Conservation (phyloP, 2,888 invertebrate species). For the Agrotis ipsilon region DNA sequence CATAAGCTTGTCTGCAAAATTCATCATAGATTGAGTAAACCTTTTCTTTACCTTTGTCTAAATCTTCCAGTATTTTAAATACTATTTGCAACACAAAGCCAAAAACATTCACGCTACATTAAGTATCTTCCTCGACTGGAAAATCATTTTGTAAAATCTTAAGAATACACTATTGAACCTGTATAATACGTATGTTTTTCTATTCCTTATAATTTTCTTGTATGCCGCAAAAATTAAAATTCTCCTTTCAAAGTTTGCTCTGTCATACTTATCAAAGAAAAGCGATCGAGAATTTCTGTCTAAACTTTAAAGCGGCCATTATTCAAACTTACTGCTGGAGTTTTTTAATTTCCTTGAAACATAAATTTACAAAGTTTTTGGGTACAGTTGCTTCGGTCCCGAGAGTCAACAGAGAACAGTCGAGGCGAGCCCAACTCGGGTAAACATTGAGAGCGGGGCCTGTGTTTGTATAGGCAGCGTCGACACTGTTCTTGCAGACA, state of each 20-base stretch:
- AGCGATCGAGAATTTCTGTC: constrained; percentile 7
- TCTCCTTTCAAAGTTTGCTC: constrained; percentile 9
- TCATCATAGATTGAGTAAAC: not conserved
- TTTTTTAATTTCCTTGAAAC: constrained; percentile 48
- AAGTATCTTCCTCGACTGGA: not conserved
- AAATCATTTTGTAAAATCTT: constrained; percentile 2
- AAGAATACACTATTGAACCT: not conserved
- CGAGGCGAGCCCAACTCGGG: not conserved
- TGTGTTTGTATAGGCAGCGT: constrained; percentile 7
- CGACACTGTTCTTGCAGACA: constrained; percentile 1
- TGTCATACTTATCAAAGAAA: constrained; percentile 29
- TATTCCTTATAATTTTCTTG: not conserved
- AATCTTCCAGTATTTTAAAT: not conserved
- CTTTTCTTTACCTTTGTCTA: not conserved
- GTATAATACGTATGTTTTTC: not conserved
- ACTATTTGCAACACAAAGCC: not conserved
- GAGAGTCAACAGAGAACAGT: constrained; percentile 10
- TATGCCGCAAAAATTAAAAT: not conserved
- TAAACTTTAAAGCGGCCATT: constrained; percentile 32
- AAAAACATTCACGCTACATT: not conserved
- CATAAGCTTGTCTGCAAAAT: no score
- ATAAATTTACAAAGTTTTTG: constrained; percentile 16
- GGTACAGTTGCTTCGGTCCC: not conserved
- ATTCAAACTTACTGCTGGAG: constrained; percentile 34
- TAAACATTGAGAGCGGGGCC: constrained; percentile 5